A percentile compares a stretch with the other conserved stretches of the same genome.
These are phyloP conservation scores for Chaetops frenatus DNA, from an alignment of 2,113 vertebrate species.

Conservation along the genomic window DNA sequence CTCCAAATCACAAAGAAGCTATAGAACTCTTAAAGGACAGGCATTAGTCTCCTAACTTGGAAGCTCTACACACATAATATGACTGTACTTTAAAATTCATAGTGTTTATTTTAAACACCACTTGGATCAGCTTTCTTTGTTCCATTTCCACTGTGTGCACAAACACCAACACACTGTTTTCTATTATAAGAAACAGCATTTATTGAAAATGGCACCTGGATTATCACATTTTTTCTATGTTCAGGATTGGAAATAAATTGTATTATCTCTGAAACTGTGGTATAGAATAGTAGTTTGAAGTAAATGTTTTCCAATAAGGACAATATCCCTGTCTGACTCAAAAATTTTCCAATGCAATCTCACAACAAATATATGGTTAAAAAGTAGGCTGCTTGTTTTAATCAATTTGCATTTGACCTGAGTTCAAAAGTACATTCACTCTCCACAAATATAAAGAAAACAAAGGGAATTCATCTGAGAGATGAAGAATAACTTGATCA, in stretches of 20 bases:
- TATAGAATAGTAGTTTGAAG: background rate
- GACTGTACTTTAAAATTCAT: background rate
- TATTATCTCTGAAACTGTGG: background rate
- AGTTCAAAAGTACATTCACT: conserved; percentile 70
- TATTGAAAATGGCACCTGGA: background rate
- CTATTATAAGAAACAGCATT: background rate
- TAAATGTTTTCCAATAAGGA: background rate
- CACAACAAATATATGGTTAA: background rate
- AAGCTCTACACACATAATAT: background rate
- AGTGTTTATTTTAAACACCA: background rate
- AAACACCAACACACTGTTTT: background rate
- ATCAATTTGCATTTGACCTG: conserved; percentile 28
- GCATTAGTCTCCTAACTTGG: background rate
- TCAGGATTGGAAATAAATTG: background rate
- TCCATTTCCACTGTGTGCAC: background rate
- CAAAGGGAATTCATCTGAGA: conserved; percentile 86
- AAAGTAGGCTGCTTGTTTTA: conserved; percentile 9
- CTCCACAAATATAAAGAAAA: conserved; percentile 85
- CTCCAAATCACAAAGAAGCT: background rate
- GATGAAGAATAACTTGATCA: conserved; percentile 70
- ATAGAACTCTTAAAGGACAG: background rate
- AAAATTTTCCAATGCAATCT: background rate
- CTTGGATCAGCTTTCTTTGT: background rate
- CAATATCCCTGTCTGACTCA: background rate
- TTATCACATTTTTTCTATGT: background rate